Conservation (phyloP, 2,113 vertebrate species). For the Crotalus helleri region DNA sequence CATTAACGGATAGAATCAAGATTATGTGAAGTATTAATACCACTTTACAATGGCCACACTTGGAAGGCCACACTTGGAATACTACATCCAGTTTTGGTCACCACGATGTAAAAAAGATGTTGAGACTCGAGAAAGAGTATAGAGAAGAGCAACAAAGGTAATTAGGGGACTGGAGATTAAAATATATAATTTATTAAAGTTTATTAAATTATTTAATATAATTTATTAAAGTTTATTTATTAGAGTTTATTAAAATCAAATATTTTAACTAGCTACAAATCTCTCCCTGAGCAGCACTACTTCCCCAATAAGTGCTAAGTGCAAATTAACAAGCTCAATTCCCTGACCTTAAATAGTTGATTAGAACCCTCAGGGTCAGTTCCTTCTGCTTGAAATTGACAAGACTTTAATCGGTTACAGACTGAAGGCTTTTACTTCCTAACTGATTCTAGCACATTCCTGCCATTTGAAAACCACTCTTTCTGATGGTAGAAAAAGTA, state of each 20-base stretch:
- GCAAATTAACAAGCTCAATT: neutral
- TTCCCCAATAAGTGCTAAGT: neutral
- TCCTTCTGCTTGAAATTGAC: neutral
- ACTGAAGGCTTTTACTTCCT: neutral
- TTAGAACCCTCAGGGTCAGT: neutral
- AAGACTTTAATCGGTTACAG: neutral
- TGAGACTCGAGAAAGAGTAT: no score
- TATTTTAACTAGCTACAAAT: neutral
- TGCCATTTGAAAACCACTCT: neutral
- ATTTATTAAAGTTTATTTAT: no score
- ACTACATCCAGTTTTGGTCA: no score
- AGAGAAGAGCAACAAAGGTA: no score
- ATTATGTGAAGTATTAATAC: no score
- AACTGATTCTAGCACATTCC: neutral
- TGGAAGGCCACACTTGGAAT: no score
- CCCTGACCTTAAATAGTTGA: neutral
- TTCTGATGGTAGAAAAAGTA: neutral
- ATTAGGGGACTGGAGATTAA: no score
- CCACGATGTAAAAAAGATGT: no score
- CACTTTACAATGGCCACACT: no score
- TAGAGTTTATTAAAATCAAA: neutral
- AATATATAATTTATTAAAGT: no score
- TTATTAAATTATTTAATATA: no score
- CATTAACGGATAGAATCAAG: no score
- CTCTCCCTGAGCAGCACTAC: neutral